Conservation (phyloP, 2,113 vertebrate genomes). For the Atrichornis clamosus region DNA sequence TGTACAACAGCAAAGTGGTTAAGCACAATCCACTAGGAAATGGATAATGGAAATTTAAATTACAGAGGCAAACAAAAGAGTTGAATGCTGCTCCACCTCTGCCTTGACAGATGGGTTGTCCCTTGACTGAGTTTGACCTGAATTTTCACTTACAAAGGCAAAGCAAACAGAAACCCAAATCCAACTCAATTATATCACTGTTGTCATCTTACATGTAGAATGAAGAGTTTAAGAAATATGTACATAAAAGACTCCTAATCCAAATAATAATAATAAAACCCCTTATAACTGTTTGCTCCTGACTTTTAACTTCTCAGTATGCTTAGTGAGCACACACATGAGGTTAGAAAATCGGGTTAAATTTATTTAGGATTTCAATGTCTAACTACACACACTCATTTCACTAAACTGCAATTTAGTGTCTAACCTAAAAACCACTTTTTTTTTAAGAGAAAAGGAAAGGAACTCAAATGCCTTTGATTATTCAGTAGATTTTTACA, state of each 20-base stretch:
- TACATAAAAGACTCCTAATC: neutral
- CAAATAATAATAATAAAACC: neutral
- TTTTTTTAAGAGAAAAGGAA: neutral
- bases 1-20: neutral
- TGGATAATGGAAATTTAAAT: constrained; percentile 43
- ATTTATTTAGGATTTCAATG: neutral
- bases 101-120: neutral
- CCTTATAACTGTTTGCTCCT: neutral
- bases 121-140: constrained; percentile 27
- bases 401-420: neutral
- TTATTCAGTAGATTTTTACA: neutral
- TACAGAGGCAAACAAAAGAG: constrained; percentile 35
- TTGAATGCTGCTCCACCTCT: neutral
- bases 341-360: neutral
- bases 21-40: constrained; percentile 27
- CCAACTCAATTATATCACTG: neutral
- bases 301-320: neutral
- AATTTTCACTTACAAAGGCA: constrained; percentile 39
- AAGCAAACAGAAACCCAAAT: constrained; percentile 28
- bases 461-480: neutral
- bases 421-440: neutral
- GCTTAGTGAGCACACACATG: neutral
- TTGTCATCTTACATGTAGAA: neutral
- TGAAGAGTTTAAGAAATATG: neutral
- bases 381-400: neutral